Evolutionary conservation across 1,140 invertebrate genomes (phyloP), one percentile per base, ranked within the genome.

Genomic region (Eriosoma lanigerum): DNA sequence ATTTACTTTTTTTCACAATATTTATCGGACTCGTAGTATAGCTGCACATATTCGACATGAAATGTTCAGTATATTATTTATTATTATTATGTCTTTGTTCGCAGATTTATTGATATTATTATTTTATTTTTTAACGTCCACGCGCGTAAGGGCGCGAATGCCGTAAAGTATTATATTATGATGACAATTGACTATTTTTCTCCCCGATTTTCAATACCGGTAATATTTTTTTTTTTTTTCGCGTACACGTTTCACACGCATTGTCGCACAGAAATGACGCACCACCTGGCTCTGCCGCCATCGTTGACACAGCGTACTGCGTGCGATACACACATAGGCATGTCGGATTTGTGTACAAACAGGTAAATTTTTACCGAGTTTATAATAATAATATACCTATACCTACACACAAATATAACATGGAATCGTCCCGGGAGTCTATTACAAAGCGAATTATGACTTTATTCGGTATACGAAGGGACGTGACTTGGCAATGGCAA

Each of bases 331-430:
- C n/a, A n/a, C 21, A 32, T 73, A 17, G 12, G 70, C 70, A 19
- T 44, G 72, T 56, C 72, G 50, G 21, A 38, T 75, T 54, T 75
- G 70, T 75, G 70, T 56, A 17, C 52, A 75, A 75, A 75, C 72
- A 75, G 52, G 72, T 75, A 75, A 75, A 56, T 21, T 56, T 29
- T 52, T 48, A 29, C 68, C 6, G 9, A 73, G 48, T 73, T n/a
- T n/a, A 32, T 73, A 26, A 48, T 10, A 2, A 19, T 38, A 21
- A 68, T 44, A 21, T 68, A 68, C 44, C n/a, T 68, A 44, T 68
- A 44, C 44, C n/a, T n/a, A n/a, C n/a, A n/a, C n/a, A n/a, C n/a
- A n/a, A n/a, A n/a, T n/a, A n/a, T n/a, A n/a, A n/a, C n/a, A n/a
- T n/a, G 2, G 21, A 52, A 73, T 17, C 24, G 70, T 73, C 50